A percentile compares a stretch with the other conserved stretches of the same genome.
phyloP scores from a whole-genome alignment of 2,888 invertebrate genomes.

The Nowickia ferox region DNA sequence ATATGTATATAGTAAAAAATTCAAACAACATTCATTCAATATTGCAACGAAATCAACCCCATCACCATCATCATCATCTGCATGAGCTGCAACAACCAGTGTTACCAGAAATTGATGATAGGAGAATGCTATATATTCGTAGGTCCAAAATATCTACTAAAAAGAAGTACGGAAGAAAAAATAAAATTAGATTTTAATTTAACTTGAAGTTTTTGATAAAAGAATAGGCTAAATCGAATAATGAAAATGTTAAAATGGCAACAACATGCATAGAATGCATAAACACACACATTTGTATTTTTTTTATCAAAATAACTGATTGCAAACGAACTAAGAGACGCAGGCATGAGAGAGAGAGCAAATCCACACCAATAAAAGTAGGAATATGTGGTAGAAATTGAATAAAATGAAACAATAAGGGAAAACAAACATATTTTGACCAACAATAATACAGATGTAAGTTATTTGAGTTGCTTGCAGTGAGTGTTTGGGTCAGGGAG shows the following conservation, averaged over 20 bases:
- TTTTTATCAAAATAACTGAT: slow-evolving; percentile 5
- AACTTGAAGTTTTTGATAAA: too few relatives aligned
- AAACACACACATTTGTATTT: background rate
- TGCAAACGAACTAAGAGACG: slow-evolving; percentile 35
- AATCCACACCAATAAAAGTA: background rate
- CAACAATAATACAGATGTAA: slow-evolving; percentile 64
- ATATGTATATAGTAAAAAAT: background rate
- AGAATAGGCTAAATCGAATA: too few relatives aligned
- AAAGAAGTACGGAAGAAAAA: too few relatives aligned
- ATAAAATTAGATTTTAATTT: too few relatives aligned
- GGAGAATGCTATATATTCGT: too few relatives aligned
- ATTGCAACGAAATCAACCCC: slow-evolving; percentile 38
- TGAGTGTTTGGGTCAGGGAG: background rate
- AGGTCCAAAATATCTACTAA: too few relatives aligned
- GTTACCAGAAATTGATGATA: too few relatives aligned
- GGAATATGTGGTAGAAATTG: background rate
- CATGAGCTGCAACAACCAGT: background rate
- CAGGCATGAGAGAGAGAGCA: background rate
- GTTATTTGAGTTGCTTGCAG: slow-evolving; percentile 44
- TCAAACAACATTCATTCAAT: slow-evolving; percentile 23
- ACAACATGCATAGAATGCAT: slow-evolving; percentile 1
- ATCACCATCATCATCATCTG: slow-evolving; percentile 25
- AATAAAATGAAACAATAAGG: slow-evolving; percentile 48
- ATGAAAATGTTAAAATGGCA: background rate
- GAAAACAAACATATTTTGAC: slow-evolving; percentile 53